phyloP scores from a whole-genome alignment of 1,140 invertebrate genomes.

The Magallana ariakensis region DNA sequence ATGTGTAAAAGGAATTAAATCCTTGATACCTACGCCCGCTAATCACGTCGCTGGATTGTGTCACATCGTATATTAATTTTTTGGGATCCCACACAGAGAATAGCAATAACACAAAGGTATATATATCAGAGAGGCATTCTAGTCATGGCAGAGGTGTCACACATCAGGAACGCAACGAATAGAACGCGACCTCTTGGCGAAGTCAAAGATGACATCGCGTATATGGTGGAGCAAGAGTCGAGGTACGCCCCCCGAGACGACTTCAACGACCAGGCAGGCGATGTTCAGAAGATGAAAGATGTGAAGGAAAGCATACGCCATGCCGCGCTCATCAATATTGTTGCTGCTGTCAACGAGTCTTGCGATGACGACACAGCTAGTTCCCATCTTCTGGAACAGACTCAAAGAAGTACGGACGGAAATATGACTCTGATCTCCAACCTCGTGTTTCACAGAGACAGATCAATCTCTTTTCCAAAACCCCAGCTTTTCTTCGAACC shows the following conservation, averaged over 20 bases:
- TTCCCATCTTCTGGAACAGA: constrained; percentile 7
- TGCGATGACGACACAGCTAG: not conserved
- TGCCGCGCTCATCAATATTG: constrained; percentile 56
- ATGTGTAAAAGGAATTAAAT: constrained; percentile 27
- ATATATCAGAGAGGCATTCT: not conserved
- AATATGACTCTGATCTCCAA: constrained; percentile 51
- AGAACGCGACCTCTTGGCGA: constrained; percentile 50
- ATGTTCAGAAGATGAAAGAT: constrained; percentile 42
- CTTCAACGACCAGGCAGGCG: constrained; percentile 24
- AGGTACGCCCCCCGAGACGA: constrained; percentile 21
- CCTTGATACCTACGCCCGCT: constrained; percentile 14
- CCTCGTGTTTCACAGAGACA: constrained; percentile 52
- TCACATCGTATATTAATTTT: not conserved
- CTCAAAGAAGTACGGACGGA: constrained; percentile 9
- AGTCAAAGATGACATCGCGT: constrained; percentile 44
- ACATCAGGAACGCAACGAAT: constrained; percentile 40
- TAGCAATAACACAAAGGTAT: constrained; percentile 6
- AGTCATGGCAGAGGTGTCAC: constrained; percentile 52
- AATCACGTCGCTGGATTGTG: constrained; percentile 11
- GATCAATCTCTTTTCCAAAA: constrained; percentile 57
- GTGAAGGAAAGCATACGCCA: constrained; percentile 50
- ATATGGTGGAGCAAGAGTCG: constrained; percentile 9
- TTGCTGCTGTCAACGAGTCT: constrained; percentile 52
- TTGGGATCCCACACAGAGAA: not conserved
- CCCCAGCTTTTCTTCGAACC: constrained; percentile 51